Evolutionary conservation across 2,888 invertebrate species (phyloP), one percentile per base, ranked within the genome.

Genomic region (Acanthoscelides obtectus): DNA sequence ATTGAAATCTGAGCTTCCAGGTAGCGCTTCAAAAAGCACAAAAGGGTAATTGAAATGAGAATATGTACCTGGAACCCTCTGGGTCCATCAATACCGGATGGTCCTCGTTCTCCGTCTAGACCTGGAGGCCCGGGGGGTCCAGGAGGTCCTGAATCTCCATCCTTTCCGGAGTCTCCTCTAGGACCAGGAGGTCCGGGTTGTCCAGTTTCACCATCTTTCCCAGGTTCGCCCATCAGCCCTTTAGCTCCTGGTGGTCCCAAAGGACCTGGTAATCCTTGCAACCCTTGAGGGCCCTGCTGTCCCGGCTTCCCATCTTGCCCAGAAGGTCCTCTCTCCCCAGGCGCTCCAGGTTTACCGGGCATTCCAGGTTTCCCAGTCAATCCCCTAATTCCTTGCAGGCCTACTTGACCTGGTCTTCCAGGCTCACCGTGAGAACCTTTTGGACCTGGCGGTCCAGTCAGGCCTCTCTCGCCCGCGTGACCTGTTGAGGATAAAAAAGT

Each of bases 281-380:
- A 86, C 20, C 96, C 96, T 82, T 91, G 91, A 19, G 90, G 87
- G 66, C 96, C 96, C 79, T 92, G 91, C 80, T 94, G 95, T 22
- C 96, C 96, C 19, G 93, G 90, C 81, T 93, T 93, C 5, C 96
- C 96, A 85, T 96, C 95, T 72, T 93, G 92, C 12, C 96, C 96
- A 67, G 92, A 90, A 79, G 92, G 87, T 67, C 93, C 93, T 74
- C 93, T 87, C 81, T 93, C 93, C 22, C 93, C 93, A 66, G 90
- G 88, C 71, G 89, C 88, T 3, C 93, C 93, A 8, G 89, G 84
- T 84, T 92, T 92, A 0, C 94, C 94, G 8, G 90, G 85, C 5
- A 90, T 86, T 22, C 94, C 95, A 19, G 92, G 88, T 74, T 93
- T 87, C 27, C 95, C 95, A 20, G 88, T 87, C 63, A 88, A 83